Conservation (phyloP, 1,140 invertebrate genomes). For the Caerostris extrusa region DNA sequence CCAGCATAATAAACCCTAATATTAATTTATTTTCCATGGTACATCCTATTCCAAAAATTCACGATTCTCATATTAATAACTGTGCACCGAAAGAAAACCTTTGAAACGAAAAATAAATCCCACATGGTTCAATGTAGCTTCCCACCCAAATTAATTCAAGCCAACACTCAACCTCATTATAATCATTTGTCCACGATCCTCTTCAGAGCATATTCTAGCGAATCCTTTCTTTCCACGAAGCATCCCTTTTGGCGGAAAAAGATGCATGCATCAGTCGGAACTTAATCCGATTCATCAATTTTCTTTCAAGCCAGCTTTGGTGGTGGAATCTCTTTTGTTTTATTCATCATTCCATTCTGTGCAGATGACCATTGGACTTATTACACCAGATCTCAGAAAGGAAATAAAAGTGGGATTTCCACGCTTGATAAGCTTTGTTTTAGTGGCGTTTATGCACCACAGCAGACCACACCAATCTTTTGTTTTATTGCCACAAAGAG, state of each 20-base stretch:
- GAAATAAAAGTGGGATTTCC: neutral
- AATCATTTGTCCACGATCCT: neutral
- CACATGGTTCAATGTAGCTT: neutral
- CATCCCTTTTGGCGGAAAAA: neutral
- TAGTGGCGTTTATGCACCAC: neutral
- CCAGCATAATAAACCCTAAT: neutral
- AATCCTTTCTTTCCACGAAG: neutral
- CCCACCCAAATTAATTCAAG: neutral
- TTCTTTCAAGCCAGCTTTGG: neutral
- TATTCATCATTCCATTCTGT: neutral
- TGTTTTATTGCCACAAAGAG: neutral
- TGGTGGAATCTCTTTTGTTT: neutral
- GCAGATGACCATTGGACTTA: constrained; percentile 27
- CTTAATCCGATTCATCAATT: constrained; percentile 24
- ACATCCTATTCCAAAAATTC: neutral
- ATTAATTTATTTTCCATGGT: neutral
- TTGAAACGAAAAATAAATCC: neutral
- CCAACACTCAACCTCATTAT: neutral
- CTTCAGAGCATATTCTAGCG: neutral
- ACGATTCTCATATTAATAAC: neutral
- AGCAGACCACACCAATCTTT: neutral
- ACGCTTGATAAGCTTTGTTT: constrained; percentile 12
- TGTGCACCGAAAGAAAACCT: neutral
- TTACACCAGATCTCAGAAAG: neutral
- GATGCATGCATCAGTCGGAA: constrained; percentile 5